Evolutionary conservation across 2,113 vertebrate species (phyloP).

Genomic region (Paralichthys olivaceus): DNA sequence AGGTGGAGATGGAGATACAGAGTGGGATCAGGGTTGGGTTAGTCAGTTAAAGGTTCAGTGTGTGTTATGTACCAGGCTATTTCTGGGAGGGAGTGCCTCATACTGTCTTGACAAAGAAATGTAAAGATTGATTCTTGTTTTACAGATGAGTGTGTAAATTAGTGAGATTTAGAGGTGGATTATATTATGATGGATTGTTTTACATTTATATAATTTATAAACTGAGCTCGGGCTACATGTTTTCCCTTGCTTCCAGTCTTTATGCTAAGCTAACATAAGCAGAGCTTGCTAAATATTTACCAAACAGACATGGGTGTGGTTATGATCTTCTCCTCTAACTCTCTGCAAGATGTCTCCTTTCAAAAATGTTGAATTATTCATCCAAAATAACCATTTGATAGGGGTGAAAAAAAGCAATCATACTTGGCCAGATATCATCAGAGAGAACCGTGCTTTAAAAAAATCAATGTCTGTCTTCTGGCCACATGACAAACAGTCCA

Average conservation of each 20-base stretch:
- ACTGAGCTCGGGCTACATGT: not conserved
- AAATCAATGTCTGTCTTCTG: slow-evolving; percentile 49
- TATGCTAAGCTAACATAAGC: not conserved
- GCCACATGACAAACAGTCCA: slow-evolving; percentile 51
- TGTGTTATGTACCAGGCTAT: too few relatives aligned
- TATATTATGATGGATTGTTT: not conserved
- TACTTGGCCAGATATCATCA: not conserved
- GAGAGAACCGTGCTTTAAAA: slow-evolving; percentile 3
- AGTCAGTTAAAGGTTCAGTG: too few relatives aligned
- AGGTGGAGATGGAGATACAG: not conserved
- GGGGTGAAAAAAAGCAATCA: not conserved
- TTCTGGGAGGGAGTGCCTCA: too few relatives aligned
- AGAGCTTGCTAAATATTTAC: not conserved
- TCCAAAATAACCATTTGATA: too few relatives aligned
- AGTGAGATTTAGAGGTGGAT: too few relatives aligned
- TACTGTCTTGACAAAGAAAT: too few relatives aligned
- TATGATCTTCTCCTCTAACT: not conserved
- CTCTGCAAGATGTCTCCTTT: not conserved
- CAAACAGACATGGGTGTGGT: not conserved
- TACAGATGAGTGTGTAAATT: too few relatives aligned
- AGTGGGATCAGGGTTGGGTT: not conserved
- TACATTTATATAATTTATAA: not conserved
- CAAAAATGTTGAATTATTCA: too few relatives aligned
- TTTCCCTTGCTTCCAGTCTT: not conserved
- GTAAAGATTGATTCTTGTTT: too few relatives aligned